These are phyloP conservation scores for Hofmannophila pseudospretella DNA, from an alignment of 2,888 invertebrate species.

Conservation along the genomic window DNA sequence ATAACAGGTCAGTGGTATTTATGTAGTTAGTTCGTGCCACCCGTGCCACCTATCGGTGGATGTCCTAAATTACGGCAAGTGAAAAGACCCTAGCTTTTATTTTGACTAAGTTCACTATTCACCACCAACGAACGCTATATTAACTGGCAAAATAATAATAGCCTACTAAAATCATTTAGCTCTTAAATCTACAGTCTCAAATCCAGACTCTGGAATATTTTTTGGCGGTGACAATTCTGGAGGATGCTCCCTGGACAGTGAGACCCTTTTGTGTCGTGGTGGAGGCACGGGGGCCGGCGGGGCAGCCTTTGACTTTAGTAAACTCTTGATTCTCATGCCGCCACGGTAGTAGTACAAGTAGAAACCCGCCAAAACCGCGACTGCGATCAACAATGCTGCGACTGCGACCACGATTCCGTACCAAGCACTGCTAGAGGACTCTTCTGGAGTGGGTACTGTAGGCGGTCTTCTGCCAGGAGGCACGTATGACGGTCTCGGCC, in stretches of 20 bases:
- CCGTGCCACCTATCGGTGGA: too few species aligned
- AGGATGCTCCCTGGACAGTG: constrained; percentile 56
- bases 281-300: constrained; percentile 60
- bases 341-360: constrained; percentile 88
- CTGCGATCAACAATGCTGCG: constrained; percentile 81
- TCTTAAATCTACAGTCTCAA: constrained; percentile 68
- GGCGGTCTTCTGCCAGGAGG: constrained; percentile 57
- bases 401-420: constrained; percentile 80
- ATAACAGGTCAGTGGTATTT: too few species aligned
- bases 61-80: too few species aligned
- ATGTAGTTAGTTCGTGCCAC: too few species aligned
- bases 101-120: background rate
- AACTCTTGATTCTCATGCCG: constrained; percentile 81
- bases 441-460: constrained; percentile 58
- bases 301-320: constrained; percentile 71
- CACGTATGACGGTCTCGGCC: constrained; percentile 65
- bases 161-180: constrained; percentile 34
- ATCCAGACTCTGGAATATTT: constrained; percentile 60
- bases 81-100: too few species aligned
- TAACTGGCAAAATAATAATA: too few species aligned
- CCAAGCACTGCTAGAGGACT: constrained; percentile 67
- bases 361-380: constrained; percentile 81
- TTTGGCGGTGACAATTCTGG: constrained; percentile 57
- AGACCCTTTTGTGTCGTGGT: constrained; percentile 60
- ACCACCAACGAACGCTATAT: background rate